Evolutionary conservation across 2,888 invertebrate species (phyloP).

Genomic region (Heliconius charithonia): DNA sequence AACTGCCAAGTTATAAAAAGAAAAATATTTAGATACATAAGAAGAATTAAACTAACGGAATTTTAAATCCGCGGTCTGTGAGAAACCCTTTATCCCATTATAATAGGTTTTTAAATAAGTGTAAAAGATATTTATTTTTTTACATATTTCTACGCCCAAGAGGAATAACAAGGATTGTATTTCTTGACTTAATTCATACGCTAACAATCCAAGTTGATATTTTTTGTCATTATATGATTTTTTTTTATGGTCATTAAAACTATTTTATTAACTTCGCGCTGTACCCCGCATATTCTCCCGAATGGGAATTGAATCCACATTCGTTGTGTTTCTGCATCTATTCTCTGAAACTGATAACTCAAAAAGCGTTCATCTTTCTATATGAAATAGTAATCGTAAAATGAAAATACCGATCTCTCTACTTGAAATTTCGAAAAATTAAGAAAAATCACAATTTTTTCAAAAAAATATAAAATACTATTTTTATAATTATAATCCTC

Average conservation of each 20-base stretch:
- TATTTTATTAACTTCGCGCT: no score
- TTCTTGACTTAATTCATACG: background rate
- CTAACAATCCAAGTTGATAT: background rate
- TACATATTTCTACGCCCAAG: background rate
- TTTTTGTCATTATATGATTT: no score
- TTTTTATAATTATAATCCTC: background rate
- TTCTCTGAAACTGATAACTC: background rate
- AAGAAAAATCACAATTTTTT: background rate
- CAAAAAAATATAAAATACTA: background rate
- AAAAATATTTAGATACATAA: no score
- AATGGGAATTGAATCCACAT: no score
- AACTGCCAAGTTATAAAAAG: no score
- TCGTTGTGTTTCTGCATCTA: no score
- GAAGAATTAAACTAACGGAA: background rate
- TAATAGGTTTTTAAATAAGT: background rate
- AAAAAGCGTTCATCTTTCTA: background rate
- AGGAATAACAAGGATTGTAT: background rate
- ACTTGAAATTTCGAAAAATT: no score
- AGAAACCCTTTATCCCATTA: background rate
- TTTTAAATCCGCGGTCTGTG: background rate
- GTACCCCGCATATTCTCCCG: background rate
- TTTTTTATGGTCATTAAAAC: background rate
- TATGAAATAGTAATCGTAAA: background rate
- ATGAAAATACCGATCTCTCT: background rate
- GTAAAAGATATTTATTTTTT: background rate